phyloP scores from a whole-genome alignment of 2,797 vertebrate species.

The Cottoperca gobio region DNA sequence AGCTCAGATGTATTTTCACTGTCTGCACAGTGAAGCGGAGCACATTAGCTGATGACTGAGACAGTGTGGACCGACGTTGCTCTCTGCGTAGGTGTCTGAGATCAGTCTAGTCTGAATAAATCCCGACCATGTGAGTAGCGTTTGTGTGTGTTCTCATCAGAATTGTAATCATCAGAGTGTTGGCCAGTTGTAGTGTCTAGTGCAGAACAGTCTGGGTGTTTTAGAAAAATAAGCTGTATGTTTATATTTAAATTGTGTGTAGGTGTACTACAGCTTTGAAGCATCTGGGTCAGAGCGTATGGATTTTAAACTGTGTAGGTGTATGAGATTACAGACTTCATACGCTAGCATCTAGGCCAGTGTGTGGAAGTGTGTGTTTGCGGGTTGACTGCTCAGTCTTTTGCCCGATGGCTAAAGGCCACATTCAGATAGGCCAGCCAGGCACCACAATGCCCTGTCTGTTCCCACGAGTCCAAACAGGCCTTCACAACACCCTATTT shows the following conservation, averaged over 20 bases:
- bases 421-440: constrained; percentile 61
- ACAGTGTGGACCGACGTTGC: neutral
- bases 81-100: constrained; percentile 33
- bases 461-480: constrained; percentile 69
- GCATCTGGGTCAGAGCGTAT: constrained; percentile 62
- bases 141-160: constrained; percentile 1
- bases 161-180: neutral
- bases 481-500: constrained; percentile 70
- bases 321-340: constrained; percentile 40
- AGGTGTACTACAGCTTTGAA: constrained; percentile 34
- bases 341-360: constrained; percentile 31
- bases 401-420: constrained; percentile 66
- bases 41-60: constrained; percentile 14
- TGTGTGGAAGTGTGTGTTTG: constrained; percentile 20
- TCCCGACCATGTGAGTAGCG: constrained; percentile 8
- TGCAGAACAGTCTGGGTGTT: constrained; percentile 6
- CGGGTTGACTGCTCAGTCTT: constrained; percentile 29
- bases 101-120: constrained; percentile 55
- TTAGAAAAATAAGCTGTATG: neutral
- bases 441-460: constrained; percentile 72
- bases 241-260: constrained; percentile 34
- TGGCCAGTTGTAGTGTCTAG: constrained; percentile 23
- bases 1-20: constrained; percentile 43
- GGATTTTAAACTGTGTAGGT: constrained; percentile 64
- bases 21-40: constrained; percentile 15